phyloP scores from a whole-genome alignment of 2,113 vertebrate genomes.

The Syrrhaptes paradoxus region DNA sequence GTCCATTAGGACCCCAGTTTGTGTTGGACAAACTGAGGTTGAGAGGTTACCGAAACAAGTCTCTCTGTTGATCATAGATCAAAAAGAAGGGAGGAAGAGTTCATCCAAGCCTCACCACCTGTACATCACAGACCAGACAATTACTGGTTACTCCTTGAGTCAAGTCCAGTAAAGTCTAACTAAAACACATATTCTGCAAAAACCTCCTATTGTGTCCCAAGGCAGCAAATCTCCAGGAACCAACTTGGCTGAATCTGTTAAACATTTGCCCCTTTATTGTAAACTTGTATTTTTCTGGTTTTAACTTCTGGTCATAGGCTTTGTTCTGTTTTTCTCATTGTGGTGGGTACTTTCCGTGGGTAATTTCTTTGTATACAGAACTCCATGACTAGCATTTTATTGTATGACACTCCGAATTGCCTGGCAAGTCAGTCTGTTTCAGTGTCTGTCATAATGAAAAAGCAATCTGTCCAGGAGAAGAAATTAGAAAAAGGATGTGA shows the following conservation, averaged over 20 bases:
- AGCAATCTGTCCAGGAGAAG: background rate
- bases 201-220: background rate
- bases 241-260: background rate
- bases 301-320: background rate
- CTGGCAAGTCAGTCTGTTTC: background rate
- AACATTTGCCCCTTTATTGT: background rate
- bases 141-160: background rate
- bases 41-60: background rate
- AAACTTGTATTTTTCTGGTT: background rate
- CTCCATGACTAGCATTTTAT: background rate
- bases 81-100: background rate
- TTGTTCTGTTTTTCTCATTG: constrained; percentile 12
- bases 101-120: background rate
- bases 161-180: background rate
- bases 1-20: background rate
- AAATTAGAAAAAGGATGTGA: constrained; percentile 50
- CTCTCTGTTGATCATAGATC: background rate
- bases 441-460: background rate
- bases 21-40: background rate
- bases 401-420: background rate
- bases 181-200: background rate
- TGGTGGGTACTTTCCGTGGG: background rate
- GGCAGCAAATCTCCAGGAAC: background rate
- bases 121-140: background rate
- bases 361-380: background rate